These are phyloP conservation scores for Rhegmatorhina hoffmannsi DNA, from an alignment of 2,113 vertebrate genomes.

Conservation along the genomic window DNA sequence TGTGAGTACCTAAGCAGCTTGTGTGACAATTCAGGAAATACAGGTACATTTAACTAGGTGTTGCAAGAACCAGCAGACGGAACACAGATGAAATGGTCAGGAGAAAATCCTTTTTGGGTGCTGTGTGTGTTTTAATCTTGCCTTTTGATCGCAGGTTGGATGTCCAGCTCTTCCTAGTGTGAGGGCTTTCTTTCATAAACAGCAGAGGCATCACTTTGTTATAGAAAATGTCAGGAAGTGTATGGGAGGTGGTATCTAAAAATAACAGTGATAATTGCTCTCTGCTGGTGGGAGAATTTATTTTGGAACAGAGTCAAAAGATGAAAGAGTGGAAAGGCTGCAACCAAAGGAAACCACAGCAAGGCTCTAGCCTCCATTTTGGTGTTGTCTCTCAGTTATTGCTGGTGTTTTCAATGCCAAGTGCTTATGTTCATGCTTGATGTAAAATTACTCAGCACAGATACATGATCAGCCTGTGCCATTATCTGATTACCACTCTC, in stretches of 20 bases:
- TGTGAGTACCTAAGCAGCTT: not conserved
- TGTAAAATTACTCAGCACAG: not conserved
- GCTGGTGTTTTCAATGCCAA: not conserved
- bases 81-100: not conserved
- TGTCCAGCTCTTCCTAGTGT: not conserved
- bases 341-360: not conserved
- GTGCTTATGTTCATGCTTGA: not conserved
- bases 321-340: not conserved
- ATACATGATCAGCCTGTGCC: not conserved
- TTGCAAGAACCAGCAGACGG: not conserved
- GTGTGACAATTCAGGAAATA: not conserved
- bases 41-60: not conserved
- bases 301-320: not conserved
- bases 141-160: not conserved
- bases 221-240: conserved; percentile 46
- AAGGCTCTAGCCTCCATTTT: not conserved
- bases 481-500: not conserved
- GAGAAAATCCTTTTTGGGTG: not conserved
- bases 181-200: conserved; percentile 14
- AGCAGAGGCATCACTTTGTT: conserved; percentile 3
- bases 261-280: conserved; percentile 63
- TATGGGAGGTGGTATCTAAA: conserved; percentile 40
- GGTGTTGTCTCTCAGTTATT: not conserved
- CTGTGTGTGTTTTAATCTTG: not conserved
- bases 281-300: conserved; percentile 60